Base-by-base conservation (phyloP, 2,797 vertebrate species). In the Vireo griseus region DNA sequence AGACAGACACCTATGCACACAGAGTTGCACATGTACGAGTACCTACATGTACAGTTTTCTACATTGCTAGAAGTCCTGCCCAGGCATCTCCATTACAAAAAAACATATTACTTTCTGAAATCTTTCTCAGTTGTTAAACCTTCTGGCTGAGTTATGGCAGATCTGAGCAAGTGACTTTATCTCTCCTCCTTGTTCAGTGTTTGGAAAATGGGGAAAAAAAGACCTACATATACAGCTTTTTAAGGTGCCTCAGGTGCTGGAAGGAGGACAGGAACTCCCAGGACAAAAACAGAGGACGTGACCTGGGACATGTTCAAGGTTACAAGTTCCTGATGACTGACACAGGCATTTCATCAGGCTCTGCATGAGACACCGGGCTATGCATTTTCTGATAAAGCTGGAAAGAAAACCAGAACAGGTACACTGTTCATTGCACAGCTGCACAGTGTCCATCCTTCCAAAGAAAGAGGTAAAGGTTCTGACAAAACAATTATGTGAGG, bases 311-410 rank as follows among this genome's bases (percentile, higher is more conserved):
- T 6, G 13, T 31, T 77, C 45, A 86, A 55, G 51, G 72, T 52
- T 61, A 26, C 31, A 75, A 84, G 28, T 42, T 88, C 44, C 59
- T 80, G 33, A 19, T 75, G 75, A 35, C 52, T 39, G 86, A 51
- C 62, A 66, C 0, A 8, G 69, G 19, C 10, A 2, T 83, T 86
- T 83, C 31, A 50, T 55, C 48, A 33, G 50, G 63, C 55, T 85
- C 51, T 67, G 35, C 16, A 7, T 10, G n/a, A 54, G 33, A n/a
- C 18, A 48, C 13, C 0, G 0, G 31, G 16, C 28, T 50, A 16
- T 45, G 44, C 6, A 39, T 58, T 72, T 61, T 83, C 55, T 75
- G 47, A 58, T 58, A 59, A 80, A 31, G 39, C 25, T 66, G 45
- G n/a, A 74, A 86, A 50, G n/a, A 81, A 77, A 94, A 39, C 8